Evolutionary conservation across 2,113 vertebrate genomes (phyloP).

Genomic region (Rousettus leschenaultii): DNA sequence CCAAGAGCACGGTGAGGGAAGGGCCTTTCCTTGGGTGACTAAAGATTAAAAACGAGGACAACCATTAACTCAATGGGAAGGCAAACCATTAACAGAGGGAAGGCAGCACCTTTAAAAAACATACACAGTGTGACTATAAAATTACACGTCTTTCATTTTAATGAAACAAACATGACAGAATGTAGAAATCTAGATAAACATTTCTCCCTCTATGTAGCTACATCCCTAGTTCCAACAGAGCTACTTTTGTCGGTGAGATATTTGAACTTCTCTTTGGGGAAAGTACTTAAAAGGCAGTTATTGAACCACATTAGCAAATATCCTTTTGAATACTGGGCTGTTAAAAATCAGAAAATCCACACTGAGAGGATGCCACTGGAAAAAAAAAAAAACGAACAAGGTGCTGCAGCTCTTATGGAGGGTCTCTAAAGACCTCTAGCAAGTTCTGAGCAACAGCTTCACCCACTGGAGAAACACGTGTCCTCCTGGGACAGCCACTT

Average conservation of each 20-base stretch:
- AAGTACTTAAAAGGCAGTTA: background rate
- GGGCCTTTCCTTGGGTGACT: background rate
- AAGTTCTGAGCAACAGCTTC: background rate
- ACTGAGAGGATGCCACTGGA: background rate
- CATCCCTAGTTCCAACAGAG: constrained; percentile 34
- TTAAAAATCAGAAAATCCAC: constrained; percentile 7
- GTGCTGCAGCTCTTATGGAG: background rate
- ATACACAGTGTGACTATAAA: constrained; percentile 66
- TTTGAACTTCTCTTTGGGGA: constrained; percentile 38
- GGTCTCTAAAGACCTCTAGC: background rate
- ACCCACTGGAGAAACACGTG: background rate
- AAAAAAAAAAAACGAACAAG: background rate
- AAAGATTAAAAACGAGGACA: background rate
- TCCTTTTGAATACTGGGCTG: background rate
- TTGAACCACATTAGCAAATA: background rate
- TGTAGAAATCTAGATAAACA: constrained; percentile 45
- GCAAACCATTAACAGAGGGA: background rate
- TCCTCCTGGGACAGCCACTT: background rate
- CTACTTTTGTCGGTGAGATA: background rate
- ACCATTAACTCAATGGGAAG: background rate
- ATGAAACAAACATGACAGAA: constrained; percentile 56
- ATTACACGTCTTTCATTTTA: constrained; percentile 61
- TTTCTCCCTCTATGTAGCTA: constrained; percentile 19
- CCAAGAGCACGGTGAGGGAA: background rate
- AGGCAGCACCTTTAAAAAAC: constrained; percentile 60